Conservation (phyloP, 1,140 invertebrate species). For the Ganaspis sp. region DNA sequence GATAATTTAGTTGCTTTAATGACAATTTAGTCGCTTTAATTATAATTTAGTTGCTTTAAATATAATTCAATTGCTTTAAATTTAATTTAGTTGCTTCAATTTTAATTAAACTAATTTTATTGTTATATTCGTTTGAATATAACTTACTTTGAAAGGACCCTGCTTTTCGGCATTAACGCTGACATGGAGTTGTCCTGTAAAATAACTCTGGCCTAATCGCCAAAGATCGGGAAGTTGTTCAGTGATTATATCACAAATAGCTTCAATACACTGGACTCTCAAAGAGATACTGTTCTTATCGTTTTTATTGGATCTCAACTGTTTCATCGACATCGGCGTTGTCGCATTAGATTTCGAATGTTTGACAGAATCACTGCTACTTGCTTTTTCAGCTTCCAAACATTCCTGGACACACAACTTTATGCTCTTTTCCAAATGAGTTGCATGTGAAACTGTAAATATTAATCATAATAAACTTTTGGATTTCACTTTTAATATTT, state of each 20-base stretch:
- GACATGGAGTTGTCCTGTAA: slow-evolving; percentile 87
- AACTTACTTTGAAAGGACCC: slow-evolving; percentile 82
- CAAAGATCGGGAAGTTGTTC: slow-evolving; percentile 89
- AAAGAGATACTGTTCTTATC: slow-evolving; percentile 73
- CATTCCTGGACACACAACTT: slow-evolving; percentile 64
- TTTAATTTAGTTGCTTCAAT: too few species aligned
- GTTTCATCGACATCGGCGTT: slow-evolving; percentile 54
- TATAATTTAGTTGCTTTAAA: too few species aligned
- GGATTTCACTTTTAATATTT: neutral
- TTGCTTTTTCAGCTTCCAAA: slow-evolving; percentile 56
- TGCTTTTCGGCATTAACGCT: slow-evolving; percentile 84
- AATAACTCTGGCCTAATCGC: slow-evolving; percentile 93
- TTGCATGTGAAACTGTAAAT: slow-evolving; percentile 70
- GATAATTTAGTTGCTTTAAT: too few species aligned
- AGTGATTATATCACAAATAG: slow-evolving; percentile 82
- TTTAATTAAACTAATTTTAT: too few species aligned
- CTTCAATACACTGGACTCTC: slow-evolving; percentile 84
- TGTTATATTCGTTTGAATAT: too few species aligned
- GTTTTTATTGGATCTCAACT: slow-evolving; percentile 58
- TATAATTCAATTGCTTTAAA: too few species aligned
- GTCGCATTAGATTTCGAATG: slow-evolving; percentile 56
- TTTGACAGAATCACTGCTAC: slow-evolving; percentile 58
- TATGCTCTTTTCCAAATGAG: slow-evolving; percentile 70
- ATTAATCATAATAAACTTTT: too few species aligned
- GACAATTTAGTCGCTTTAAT: too few species aligned